A percentile compares a stretch with the other conserved stretches of the same genome.
Conservation (phyloP, 1,140 invertebrate species). For the Idris sp. region DNA sequence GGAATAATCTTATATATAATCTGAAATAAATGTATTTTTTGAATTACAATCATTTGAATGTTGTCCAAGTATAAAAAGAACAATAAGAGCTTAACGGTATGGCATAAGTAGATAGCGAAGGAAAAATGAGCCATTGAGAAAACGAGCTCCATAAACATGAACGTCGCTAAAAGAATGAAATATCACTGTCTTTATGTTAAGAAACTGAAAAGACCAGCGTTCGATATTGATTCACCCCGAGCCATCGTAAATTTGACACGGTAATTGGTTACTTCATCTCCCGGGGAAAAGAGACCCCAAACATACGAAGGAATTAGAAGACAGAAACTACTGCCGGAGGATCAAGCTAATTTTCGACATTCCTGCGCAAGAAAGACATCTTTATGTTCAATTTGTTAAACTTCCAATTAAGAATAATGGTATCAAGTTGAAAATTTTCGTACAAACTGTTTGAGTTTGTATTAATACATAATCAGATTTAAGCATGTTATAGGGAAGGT, state of each 20-base stretch:
- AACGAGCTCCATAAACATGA: slow-evolving; percentile 41
- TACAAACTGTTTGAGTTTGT: too few species aligned
- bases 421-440: too few species aligned
- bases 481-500: too few species aligned
- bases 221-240: slow-evolving; percentile 39
- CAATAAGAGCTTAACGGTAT: slow-evolving; percentile 48
- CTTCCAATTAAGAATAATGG: too few species aligned
- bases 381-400: too few species aligned
- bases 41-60: too few species aligned
- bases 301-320: slow-evolving; percentile 21
- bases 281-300: slow-evolving; percentile 11
- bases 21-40: too few species aligned
- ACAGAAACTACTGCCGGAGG: too few species aligned
- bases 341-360: too few species aligned
- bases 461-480: too few species aligned
- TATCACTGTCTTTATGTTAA: slow-evolving; percentile 46
- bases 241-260: slow-evolving; percentile 41
- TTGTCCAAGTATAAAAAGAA: slow-evolving; percentile 19
- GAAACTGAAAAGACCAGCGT: slow-evolving; percentile 28
- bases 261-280: slow-evolving; percentile 44
- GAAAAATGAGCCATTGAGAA: slow-evolving; percentile 47
- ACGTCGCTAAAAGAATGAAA: slow-evolving; percentile 56
- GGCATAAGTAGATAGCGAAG: slow-evolving; percentile 39
- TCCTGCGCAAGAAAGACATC: too few species aligned
- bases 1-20: too few species aligned